Evolutionary conservation across 2,113 vertebrate species (phyloP), one percentile per base, ranked within the genome.

Genomic region (Ochotona curzoniae): DNA sequence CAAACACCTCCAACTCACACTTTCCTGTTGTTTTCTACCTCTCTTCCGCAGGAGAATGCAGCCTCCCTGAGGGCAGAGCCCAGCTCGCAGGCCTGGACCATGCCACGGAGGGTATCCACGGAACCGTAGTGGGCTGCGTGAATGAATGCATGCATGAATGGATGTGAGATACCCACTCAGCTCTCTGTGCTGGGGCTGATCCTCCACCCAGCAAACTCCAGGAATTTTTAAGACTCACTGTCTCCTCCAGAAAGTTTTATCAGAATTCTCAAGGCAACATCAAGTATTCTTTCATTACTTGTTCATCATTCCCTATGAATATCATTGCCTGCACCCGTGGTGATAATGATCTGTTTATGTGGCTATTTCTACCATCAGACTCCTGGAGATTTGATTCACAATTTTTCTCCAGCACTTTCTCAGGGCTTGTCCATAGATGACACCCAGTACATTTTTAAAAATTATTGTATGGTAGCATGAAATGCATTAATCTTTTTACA

Each of bases 401-500:
- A 60, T 71, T 74, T 69, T 69, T 80, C 88, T 90, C 86, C 23
- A 83, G 57, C n/a, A 64, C 20, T 44, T 6, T 44, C 30, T 63
- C 38, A 87, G n/a, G 49, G 47, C 18, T 73, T 91, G 67, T 2
- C 71, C 64, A 44, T 0, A 17, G 47, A 2, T 60, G 74, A 89
- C 38, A 54, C 75, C 90, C 7, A 5, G 21, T n/a, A 54, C 8
- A 38, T 63, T 66, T 74, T 57, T 82, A 63, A 32, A 63, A 71
- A 70, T 69, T 12, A 78, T 83, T 14, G 54, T 18, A 57, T 21
- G 44, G 14, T n/a, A 35, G 35, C 84, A 26, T 11, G 10, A 94
- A 94, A 89, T 23, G 10, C 83, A 69, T 57, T 26, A 67, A 69
- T 47, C 75, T 81, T 83, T 88, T 38, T 54, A 35, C 90, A 92